Conservation (phyloP, 2,888 invertebrate species). For the Aricia artaxerxes region DNA sequence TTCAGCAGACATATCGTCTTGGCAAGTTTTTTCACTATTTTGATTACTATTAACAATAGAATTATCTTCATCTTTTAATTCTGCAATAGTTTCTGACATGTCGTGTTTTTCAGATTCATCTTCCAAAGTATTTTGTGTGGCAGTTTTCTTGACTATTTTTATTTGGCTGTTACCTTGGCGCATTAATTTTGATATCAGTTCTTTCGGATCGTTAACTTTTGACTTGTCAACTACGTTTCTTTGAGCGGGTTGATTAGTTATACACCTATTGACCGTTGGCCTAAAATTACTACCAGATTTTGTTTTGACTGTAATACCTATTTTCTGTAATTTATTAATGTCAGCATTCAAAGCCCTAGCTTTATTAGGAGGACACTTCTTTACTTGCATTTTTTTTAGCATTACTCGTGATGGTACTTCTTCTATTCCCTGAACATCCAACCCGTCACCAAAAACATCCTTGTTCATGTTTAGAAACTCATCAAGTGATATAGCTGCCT, state of each 20-base stretch:
- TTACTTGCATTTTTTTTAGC: constrained; percentile 60
- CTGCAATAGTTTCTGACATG: constrained; percentile 30
- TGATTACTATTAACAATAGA: constrained; percentile 23
- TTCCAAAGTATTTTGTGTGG: constrained; percentile 38
- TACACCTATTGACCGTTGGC: constrained; percentile 25
- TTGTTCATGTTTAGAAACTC: constrained; percentile 76
- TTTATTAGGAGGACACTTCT: constrained; percentile 48
- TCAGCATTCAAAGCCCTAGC: constrained; percentile 52
- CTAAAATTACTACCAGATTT: constrained; percentile 46
- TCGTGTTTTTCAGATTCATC: constrained; percentile 11
- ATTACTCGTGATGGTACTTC: constrained; percentile 70
- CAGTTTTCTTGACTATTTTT: constrained; percentile 63
- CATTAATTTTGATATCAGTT: constrained; percentile 64
- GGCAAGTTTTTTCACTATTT: constrained; percentile 8
- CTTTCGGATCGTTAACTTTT: constrained; percentile 49
- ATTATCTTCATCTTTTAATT: constrained; percentile 34
- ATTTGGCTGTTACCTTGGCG: constrained; percentile 69
- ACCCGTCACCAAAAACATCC: constrained; percentile 73
- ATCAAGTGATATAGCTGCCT: constrained; percentile 70
- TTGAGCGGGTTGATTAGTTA: constrained; percentile 34
- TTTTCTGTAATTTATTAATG: constrained; percentile 66
- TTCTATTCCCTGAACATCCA: constrained; percentile 71
- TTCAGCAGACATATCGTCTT: not conserved
- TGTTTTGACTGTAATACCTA: constrained; percentile 67
- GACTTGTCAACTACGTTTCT: constrained; percentile 35